phyloP scores from a whole-genome alignment of 2,797 vertebrate genomes.

The Pangasius krempfi region DNA sequence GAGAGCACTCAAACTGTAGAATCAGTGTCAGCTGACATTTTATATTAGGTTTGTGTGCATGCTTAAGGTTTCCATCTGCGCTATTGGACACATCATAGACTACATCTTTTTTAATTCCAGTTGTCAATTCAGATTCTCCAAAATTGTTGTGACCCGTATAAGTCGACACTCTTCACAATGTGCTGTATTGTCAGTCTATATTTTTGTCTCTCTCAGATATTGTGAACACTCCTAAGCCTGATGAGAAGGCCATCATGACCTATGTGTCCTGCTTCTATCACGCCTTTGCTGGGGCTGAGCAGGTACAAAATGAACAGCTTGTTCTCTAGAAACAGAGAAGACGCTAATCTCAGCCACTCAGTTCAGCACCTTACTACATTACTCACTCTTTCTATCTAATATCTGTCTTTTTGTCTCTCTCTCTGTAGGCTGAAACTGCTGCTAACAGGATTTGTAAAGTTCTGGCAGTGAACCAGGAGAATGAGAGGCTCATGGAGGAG shows the following conservation, averaged over 20 bases:
- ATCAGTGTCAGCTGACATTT: not conserved
- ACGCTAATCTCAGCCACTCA: not conserved
- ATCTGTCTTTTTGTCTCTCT: not conserved
- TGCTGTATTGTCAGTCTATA: not conserved
- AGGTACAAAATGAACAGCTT: conserved; percentile 71
- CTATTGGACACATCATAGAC: not conserved
- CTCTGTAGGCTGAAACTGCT: conserved; percentile 85
- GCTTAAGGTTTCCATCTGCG: not conserved
- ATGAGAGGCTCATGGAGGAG: conserved; percentile 91
- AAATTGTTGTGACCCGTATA: not conserved
- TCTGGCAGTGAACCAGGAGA: conserved; percentile 92
- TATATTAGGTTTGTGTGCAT: not conserved
- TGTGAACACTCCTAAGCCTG: conserved; percentile 91
- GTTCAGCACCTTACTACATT: not conserved
- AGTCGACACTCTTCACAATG: not conserved
- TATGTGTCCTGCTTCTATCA: conserved; percentile 95
- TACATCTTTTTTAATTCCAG: not conserved
- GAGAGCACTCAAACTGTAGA: not conserved
- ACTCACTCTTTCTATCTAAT: not conserved
- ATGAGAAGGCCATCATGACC: conserved; percentile 95
- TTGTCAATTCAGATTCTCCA: not conserved
- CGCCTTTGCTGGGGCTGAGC: conserved; percentile 88
- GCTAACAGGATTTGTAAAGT: conserved; percentile 94
- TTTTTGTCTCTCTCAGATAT: conserved; percentile 75
- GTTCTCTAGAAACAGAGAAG: not conserved